These are phyloP conservation scores for Macrotis lagotis DNA, from an alignment of 2,113 vertebrate species.

Conservation along the genomic window DNA sequence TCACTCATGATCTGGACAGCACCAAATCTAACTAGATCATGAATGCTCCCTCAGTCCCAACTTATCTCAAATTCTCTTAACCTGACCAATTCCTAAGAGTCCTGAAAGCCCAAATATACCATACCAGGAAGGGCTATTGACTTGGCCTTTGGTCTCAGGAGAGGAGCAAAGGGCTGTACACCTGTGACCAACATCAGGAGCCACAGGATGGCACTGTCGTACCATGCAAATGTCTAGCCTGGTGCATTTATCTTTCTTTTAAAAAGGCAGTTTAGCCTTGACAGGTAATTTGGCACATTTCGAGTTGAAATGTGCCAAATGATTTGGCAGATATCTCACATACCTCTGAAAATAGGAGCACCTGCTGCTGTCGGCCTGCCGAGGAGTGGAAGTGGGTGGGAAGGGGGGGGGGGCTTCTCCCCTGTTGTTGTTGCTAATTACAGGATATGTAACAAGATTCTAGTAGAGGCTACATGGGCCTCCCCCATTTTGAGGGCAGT, in stretches of 20 bases:
- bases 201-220: constrained; percentile 83
- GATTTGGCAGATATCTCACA: constrained; percentile 83
- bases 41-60: constrained; percentile 5
- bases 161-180: constrained; percentile 37
- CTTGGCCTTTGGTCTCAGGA: constrained; percentile 57
- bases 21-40: background rate
- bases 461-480: background rate
- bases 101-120: constrained; percentile 12
- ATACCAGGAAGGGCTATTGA: constrained; percentile 1
- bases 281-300: constrained; percentile 84
- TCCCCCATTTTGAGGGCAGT: constrained; percentile 10
- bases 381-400: constrained; percentile 21
- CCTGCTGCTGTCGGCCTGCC: constrained; percentile 77
- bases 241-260: constrained; percentile 73
- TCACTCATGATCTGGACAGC: background rate
- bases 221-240: constrained; percentile 37
- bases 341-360: constrained; percentile 82
- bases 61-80: background rate
- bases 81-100: background rate
- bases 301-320: constrained; percentile 81
- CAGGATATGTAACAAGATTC: constrained; percentile 65
- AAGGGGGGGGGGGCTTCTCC: constrained; percentile 6
- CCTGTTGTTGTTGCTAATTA: constrained; percentile 72
- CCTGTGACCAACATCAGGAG: constrained; percentile 26
- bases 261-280: constrained; percentile 75